Percentiles rank a stretch among this genome's conserved stretches.
Conservation (phyloP, 2,113 vertebrate species). For the Psittacula cyanocephala region DNA sequence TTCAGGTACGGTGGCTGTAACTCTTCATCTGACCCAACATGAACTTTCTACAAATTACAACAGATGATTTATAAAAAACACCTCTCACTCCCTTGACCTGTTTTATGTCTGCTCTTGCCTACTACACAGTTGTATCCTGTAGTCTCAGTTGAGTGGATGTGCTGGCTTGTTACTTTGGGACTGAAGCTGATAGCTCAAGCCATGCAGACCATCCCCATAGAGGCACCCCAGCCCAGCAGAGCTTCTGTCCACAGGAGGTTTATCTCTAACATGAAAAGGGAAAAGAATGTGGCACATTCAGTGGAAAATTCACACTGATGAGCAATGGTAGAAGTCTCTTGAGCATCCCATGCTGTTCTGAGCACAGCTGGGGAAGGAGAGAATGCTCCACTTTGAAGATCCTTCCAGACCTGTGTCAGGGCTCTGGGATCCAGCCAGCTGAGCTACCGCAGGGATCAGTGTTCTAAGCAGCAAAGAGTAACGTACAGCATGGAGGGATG, state of each 20-base stretch:
- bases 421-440: neutral
- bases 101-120: neutral
- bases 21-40: neutral
- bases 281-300: neutral
- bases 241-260: neutral
- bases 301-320: neutral
- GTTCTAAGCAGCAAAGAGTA: neutral
- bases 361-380: neutral
- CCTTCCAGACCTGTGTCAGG: neutral
- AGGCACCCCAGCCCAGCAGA: neutral
- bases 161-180: neutral
- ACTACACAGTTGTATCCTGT: neutral
- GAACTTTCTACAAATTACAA: neutral
- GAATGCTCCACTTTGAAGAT: neutral
- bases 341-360: neutral
- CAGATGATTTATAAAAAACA: slow-evolving; percentile 8
- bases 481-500: neutral
- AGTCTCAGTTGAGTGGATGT: neutral
- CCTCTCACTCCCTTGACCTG: neutral
- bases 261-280: neutral
- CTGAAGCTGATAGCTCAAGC: neutral
- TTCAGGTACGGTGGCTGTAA: neutral
- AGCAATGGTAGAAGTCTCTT: neutral
- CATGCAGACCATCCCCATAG: neutral
- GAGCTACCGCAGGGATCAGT: neutral